Base-by-base conservation (phyloP, 2,888 invertebrate species). In the Agrochola lota region DNA sequence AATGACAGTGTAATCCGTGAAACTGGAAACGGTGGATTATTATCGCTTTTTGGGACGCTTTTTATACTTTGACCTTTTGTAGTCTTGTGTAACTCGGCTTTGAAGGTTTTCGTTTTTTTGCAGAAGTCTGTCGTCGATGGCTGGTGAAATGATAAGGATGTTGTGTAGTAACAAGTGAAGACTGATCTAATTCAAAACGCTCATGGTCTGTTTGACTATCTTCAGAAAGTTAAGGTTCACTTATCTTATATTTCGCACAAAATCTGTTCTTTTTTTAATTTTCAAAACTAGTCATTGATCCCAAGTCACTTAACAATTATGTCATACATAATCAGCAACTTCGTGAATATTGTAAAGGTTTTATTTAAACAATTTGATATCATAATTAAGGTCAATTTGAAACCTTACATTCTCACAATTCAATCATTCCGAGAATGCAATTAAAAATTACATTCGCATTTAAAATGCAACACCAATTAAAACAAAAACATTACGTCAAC, bases 11-110 rank as follows among this genome's bases (percentile, higher is more conserved):
- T 91, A 92, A 93, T 90, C 91, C 91, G 84, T 91, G 91, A 91
- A 92, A 93, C 91, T 92, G 92, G 93, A 92, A 92, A 92, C 91
- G 88, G 78, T 86, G 86, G 89, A 90, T 91, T 90, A 88, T 91
- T 88, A 88, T 87, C 82, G 80, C 71, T 80, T 86, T 87, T 88
- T 84, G 74, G 75, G 71, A 70, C 55, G 72, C 75, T 89, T 88
- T 87, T 84, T 87, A 80, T 70, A 67, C 15, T 55, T 79, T 87
- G 81, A 89, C 81, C 88, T 87, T 86, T 87, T 83, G 81, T 84
- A 71, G 77, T 64, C 72, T 87, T 80, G 81, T 84, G 68, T 85
- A 64, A 79, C 59, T 74, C 55, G 74, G 64, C 57, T 75, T 88
- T 81, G 74, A 78, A 71, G 77, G 52, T 43, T 68, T 71, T 71